Evolutionary conservation across 2,797 vertebrate genomes (phyloP), one percentile per base, ranked within the genome.

Genomic region (Pempheris klunzingeri): DNA sequence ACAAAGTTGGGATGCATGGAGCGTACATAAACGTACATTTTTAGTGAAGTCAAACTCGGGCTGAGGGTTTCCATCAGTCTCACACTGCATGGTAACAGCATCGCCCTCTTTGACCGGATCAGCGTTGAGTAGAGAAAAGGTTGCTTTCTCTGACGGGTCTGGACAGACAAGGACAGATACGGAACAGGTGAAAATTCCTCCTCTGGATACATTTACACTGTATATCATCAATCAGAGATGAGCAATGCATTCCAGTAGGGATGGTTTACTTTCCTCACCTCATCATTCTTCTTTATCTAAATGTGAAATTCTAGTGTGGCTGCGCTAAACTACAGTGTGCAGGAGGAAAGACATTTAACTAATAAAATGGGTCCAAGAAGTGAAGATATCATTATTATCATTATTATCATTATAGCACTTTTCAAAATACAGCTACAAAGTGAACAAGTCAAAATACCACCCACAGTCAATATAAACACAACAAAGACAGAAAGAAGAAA

Each of bases 81-180:
- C 83, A 61, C 97, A 98, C 32, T 89, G 88, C 85, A 98, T 90
- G 38, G 75, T 86, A 7, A 98, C 94, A 0, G 71, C 61, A 24
- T 98, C 97, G 0, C 97, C 97, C 81, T 97, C 97, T 46, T 96
- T 97, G n/a, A 97, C 88, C 0, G 86, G 89, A 5, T 1, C 30
- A 0, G 54, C 4, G 67, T 91, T 94, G 66, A 83, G 20, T 6
- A 96, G 53, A 49, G 69, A 55, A 81, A 98, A 96, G 14, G 88
- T 88, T 1, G 95, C 93, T 0, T 86, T 88, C 82, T 97, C 96
- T 0, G 96, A 95, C 38, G 96, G 94, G 89, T 97, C 97, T 98
- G 65, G 84, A 71, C 6, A 54, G 69, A 83, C 64, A 71, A 49
- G 55, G 52, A 77, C 60, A 84, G 61, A 82, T 26, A 52, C 5